Base-by-base conservation (phyloP, 2,888 invertebrate genomes). In the Pandemis cinnamomeana region DNA sequence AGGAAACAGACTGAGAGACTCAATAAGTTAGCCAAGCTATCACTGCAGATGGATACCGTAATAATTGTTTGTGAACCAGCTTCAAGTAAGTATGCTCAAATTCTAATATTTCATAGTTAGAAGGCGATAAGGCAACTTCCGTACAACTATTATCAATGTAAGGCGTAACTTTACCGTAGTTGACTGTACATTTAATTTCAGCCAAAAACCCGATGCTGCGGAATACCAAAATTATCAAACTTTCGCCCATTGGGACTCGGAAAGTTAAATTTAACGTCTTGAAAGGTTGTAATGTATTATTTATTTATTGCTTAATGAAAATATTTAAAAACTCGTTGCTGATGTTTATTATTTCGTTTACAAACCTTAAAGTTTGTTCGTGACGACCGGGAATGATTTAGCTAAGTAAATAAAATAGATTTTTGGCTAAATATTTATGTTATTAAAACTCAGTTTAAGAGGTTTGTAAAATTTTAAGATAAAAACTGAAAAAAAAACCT, bases 221-320 rank as follows among this genome's bases (percentile, higher is more conserved):
- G 80, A 84, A 84, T 83, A 83, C 84, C 83, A 75, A 86, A 88
- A 88, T 88, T 87, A 84, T 84, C 77, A 87, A 90, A 89, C 80
- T 90, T 89, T 86, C 78, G 77, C 76, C 83, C 85, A 84, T 88
- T 84, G 84, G 84, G 84, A 80, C 80, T 75, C 76, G 72, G 77
- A 78, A 84, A 82, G 82, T 83, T 80, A 79, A 81, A 77, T 80
- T 84, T 80, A 78, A 81, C 78, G 77, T 78, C 80, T 80, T 80
- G 81, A 81, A 82, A 81, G 80, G 83, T 63, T 81, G 82, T 83
- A 82, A 81, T 81, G 82, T 83, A 84, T 86, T 86, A 88, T 88
- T 86, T 86, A 88, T 88, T 87, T 82, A 78, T 76, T 75, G 75
- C 77, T 76, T 70, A 77, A 77, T 78, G 77, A 76, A 78, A 76